Percentiles rank a stretch among this genome's conserved stretches.
Conservation (phyloP, 2,888 invertebrate species). For the Leptopterna dolabrata region DNA sequence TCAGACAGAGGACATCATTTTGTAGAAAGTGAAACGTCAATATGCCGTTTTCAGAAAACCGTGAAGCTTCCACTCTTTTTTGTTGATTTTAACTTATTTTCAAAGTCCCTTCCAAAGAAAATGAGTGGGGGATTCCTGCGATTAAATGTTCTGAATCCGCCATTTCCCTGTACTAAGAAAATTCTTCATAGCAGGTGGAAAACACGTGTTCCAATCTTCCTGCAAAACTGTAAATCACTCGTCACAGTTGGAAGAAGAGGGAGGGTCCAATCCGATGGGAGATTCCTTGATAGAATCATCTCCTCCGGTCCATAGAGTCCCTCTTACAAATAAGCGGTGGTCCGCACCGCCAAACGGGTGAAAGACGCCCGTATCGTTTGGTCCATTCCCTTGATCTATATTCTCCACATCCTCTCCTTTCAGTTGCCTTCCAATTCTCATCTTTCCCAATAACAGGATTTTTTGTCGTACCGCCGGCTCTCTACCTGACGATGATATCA, state of each 20-base stretch:
- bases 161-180: too few relatives aligned
- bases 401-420: background rate
- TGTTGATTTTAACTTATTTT: too few relatives aligned
- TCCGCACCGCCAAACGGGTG: background rate
- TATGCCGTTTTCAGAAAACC: too few relatives aligned
- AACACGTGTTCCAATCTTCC: background rate
- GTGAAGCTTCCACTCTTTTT: too few relatives aligned
- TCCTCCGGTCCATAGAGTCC: background rate
- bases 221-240: background rate
- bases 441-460: background rate
- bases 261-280: background rate
- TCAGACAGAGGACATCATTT: too few relatives aligned
- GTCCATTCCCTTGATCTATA: conserved; percentile 1
- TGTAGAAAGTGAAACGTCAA: too few relatives aligned
- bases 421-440: background rate
- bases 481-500: too few relatives aligned
- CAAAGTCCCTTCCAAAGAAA: too few relatives aligned
- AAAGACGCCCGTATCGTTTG: background rate
- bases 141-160: too few relatives aligned
- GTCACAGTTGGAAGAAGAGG: background rate
- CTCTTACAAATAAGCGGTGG: background rate
- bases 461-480: background rate
- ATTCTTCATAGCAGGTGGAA: too few relatives aligned
- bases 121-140: too few relatives aligned
- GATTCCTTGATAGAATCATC: background rate